These are phyloP conservation scores for Siniperca undulata DNA, from an alignment of 2,797 vertebrate species.

Conservation along the genomic window DNA sequence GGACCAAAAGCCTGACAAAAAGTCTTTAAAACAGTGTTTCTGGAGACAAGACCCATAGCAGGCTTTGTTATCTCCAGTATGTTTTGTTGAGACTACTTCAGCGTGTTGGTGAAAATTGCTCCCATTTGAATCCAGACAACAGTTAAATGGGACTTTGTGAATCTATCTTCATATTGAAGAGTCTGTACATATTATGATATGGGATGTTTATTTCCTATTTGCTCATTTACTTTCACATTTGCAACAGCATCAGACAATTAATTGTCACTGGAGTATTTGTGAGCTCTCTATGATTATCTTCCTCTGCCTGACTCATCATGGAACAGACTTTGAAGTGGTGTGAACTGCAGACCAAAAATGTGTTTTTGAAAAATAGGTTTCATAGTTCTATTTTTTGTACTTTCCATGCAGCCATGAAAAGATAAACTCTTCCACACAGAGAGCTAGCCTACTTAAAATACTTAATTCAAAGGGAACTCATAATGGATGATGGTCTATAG, in stretches of 20 bases:
- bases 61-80: conserved; percentile 35
- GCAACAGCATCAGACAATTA: conserved; percentile 50
- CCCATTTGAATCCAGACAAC: conserved; percentile 44
- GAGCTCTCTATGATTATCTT: conserved; percentile 58
- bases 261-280: conserved; percentile 63
- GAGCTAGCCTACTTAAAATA: conserved; percentile 51
- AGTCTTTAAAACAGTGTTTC: conserved; percentile 23
- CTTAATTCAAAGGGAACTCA: conserved; percentile 54
- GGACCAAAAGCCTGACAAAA: conserved; percentile 36
- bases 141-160: conserved; percentile 52
- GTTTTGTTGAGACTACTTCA: conserved; percentile 44
- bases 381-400: conserved; percentile 40
- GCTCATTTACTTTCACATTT: conserved; percentile 58
- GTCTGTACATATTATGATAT: conserved; percentile 76
- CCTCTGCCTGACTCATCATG: conserved; percentile 48
- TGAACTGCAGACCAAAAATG: conserved; percentile 29
- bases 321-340: conserved; percentile 47
- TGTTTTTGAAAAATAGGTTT: conserved; percentile 29
- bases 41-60: conserved; percentile 9
- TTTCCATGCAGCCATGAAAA: conserved; percentile 48
- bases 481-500: conserved; percentile 57
- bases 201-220: conserved; percentile 72
- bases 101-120: conserved; percentile 50
- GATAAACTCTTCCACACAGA: conserved; percentile 46
- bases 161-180: conserved; percentile 84